Base-by-base conservation (phyloP, 1,140 invertebrate genomes). In the Saccostrea glomerata region DNA sequence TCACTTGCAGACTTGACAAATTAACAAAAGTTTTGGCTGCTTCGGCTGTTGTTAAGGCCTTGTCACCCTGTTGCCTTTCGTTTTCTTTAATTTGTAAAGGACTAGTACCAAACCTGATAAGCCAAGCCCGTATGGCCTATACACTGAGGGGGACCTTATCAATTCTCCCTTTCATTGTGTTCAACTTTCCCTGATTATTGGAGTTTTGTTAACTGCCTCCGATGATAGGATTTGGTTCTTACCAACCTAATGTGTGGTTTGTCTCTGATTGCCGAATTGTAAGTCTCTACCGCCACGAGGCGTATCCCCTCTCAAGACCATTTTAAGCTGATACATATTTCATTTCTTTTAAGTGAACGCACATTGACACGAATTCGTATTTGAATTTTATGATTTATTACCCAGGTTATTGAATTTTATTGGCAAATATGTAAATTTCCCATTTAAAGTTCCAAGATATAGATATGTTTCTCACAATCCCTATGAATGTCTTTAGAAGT, bases 351-450 rank as follows among this genome's bases (percentile, higher is more conserved):
- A 77, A 77, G 70, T 77, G 70, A 77, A 77, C 70, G 70, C 70
- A 36, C 23, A 77, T 77, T 30, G 70, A 77, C 70, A 77, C 70
- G 70, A 40, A 30, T 23, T 47, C 82, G 20, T 84, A 84, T 84
- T 84, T 56, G 54, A 84, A 84, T 84, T 85, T 36, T 40, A 85
- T 85, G 84, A 85, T 85, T 60, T 85, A 85, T 85, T 63, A 25
- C 84, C 30, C 7, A 20, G 25, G 84, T 56, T 85, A 85, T 85
- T 63, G 84, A 58, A 58, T 36, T 85, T 85, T 85, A 85, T 85
- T 85, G 84, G 56, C 84, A 85, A 85, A 85, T 85, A 85, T 85
- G 84, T 85, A 85, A 63, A 85, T 85, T 84, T 56, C 36, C 40
- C 82, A 54, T 84, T 56, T 55, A 55, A 84, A 55, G 82, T 84